Evolutionary conservation across 2,888 invertebrate species (phyloP), one percentile per base, ranked within the genome.

Genomic region (Antheraea assamensis): DNA sequence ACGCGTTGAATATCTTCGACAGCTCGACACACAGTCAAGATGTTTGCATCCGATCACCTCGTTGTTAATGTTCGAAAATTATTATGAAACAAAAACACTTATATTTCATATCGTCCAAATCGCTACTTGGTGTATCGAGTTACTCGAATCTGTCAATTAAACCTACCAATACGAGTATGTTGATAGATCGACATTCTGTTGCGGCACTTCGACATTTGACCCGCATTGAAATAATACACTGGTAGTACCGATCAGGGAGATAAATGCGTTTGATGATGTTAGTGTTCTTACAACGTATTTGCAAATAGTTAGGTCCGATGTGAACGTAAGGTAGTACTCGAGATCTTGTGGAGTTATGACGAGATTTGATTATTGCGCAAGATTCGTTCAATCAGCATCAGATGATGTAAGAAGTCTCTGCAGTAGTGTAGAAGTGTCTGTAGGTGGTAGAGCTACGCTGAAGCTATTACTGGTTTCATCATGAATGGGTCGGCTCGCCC

Each of bases 161-260:
- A 64, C 4, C 27, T 13, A 35, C 68, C 13, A 68, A 35, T 68
- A 10, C 31, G 68, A 35, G 35, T 68, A 35, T 68, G 68, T 68
- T 68, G 68, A 68, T 68, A 68, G 68, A 35, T 35, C 68, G 68
- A 68, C 68, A 35, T 35, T 68, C 35, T 35, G n/a, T 68, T 68
- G 35, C 35, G 35, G 68, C 31, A 68, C 61, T 15, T 68, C 68
- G 68, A 68, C 68, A 35, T 68, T 68, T 68, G 68, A 68, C 68
- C 68, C 35, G 68, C 68, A 68, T 68, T 35, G 68, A 68, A 68
- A 68, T 68, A 68, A 68, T 68, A 68, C 68, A 1, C n/a, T 35
- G 31, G 68, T 68, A 35, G 68, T 19, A 35, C 8, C 35, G 35
- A 68, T 68, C 68, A 35, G n/a, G 10, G 35, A 68, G 68, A 68